A percentile compares a stretch with the other conserved stretches of the same genome.
These are phyloP conservation scores for Ennomos fuscantarius DNA, from an alignment of 2,888 invertebrate species.

Conservation along the genomic window DNA sequence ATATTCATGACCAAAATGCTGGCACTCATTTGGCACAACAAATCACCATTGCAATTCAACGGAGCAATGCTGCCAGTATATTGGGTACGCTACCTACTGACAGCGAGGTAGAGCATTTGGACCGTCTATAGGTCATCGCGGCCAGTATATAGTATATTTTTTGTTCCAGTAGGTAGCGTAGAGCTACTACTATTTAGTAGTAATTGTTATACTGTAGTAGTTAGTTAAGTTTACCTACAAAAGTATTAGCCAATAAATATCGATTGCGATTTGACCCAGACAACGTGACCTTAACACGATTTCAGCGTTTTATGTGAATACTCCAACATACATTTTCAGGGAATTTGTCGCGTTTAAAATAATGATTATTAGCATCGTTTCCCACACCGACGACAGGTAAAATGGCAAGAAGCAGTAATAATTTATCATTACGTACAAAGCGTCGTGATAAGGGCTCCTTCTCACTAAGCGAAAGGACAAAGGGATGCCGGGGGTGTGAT, in stretches of 20 bases:
- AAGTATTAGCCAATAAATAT: conserved; percentile 34
- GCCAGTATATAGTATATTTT: no score
- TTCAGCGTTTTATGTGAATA: conserved; percentile 30
- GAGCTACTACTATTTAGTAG: no score
- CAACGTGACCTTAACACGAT: conserved; percentile 29
- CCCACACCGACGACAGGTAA: conserved; percentile 42
- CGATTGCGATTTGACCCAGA: conserved; percentile 38
- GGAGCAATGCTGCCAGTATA: no score
- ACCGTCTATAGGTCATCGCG: no score
- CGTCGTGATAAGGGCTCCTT: conserved; percentile 64
- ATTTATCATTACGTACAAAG: conserved; percentile 71
- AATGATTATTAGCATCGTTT: conserved; percentile 39
- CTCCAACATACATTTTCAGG: conserved; percentile 23
- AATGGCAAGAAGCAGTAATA: conserved; percentile 48
- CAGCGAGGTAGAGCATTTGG: no score
- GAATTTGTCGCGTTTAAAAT: conserved; percentile 37
- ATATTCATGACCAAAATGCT: no score
- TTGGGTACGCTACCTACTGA: no score
- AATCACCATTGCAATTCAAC: no score
- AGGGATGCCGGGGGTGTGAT: conserved; percentile 50
- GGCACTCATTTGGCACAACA: no score
- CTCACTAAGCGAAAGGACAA: conserved; percentile 61
- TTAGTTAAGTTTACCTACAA: no score
- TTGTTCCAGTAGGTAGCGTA: no score
- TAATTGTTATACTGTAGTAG: no score